Evolutionary conservation across 2,797 vertebrate genomes (phyloP), one percentile per base, ranked within the genome.

Genomic region (Danio aesculapii): DNA sequence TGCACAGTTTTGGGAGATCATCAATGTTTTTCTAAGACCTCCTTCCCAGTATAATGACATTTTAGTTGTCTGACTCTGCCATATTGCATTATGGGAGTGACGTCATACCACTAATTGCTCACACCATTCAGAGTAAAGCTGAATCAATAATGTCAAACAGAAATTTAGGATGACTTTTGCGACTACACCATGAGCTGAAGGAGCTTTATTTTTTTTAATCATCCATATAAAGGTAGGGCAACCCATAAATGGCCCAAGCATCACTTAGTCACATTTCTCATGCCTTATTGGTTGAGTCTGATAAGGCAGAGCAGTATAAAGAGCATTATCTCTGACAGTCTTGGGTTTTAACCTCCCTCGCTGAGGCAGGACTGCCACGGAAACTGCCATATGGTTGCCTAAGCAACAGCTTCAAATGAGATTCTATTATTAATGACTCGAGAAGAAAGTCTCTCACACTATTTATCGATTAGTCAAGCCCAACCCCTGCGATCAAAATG

Each of bases 401-500:
- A 50, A 58, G 79, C 79, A 81, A 81, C 79, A 81, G 69, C 79
- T 66, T 81, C 70, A 57, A 66, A 81, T 80, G 70, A 66, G 78
- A 80, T 74, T 80, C 69, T 81, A 67, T 74, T 74, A 81, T 81
- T 81, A 74, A 81, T 81, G 79, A 58, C 70, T 58, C 14, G 52
- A 73, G 79, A 67, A 81, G 78, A 81, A 81, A 80, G 70, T 73
- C 70, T 79, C 49, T 64, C 61, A 74, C 78, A 58, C 78, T 74
- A 73, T 57, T 57, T 74, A 81, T 81, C 6, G 79, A 81, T 81
- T 81, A 67, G 79, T 81, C 61, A 67, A 49, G 79, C 70, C 52
- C 39, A 71, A 30, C 58, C 47, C n/a, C 57, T 17, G 14, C 1
- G 4, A 47, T 73, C 70, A 49, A 81, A 81, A 74, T 74, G 70